Evolutionary conservation across 2,888 invertebrate species (phyloP).

Genomic region (Rhagonycha fulva): DNA sequence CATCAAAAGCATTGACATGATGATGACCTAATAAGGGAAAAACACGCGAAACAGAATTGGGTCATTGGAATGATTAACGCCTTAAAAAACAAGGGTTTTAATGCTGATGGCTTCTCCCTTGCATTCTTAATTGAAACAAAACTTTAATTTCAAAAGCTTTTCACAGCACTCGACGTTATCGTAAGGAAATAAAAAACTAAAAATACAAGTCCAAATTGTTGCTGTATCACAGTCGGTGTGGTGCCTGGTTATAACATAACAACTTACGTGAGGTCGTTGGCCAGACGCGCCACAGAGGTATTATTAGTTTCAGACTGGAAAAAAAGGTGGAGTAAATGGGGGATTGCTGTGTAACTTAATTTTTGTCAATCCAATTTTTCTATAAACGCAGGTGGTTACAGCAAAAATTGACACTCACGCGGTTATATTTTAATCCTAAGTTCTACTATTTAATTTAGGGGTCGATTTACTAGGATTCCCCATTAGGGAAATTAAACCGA

Average conservation of each 20-base stretch:
- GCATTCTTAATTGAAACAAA: neutral
- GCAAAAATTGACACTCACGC: neutral
- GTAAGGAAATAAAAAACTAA: conserved; percentile 21
- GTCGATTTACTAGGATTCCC: neutral
- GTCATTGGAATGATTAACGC: neutral
- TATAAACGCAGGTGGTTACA: neutral
- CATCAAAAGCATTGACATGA: neutral
- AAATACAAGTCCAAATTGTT: conserved; percentile 18
- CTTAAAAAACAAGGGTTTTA: neutral
- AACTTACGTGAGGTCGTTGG: neutral
- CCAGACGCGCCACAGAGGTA: neutral
- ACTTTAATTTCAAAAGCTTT: conserved; percentile 1
- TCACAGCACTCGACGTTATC: conserved; percentile 14
- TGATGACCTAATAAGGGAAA: neutral
- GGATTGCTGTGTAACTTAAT: neutral
- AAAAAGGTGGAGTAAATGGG: neutral
- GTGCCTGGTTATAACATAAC: conserved; percentile 25
- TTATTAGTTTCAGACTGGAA: neutral
- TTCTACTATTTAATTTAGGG: neutral
- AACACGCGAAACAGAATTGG: neutral
- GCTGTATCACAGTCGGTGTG: conserved; percentile 15
- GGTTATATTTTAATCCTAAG: neutral
- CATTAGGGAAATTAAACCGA: neutral
- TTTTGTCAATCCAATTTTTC: neutral
- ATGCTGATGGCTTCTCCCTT: neutral